Conservation (phyloP, 2,888 invertebrate genomes). For the Drosophila seclusa region DNA sequence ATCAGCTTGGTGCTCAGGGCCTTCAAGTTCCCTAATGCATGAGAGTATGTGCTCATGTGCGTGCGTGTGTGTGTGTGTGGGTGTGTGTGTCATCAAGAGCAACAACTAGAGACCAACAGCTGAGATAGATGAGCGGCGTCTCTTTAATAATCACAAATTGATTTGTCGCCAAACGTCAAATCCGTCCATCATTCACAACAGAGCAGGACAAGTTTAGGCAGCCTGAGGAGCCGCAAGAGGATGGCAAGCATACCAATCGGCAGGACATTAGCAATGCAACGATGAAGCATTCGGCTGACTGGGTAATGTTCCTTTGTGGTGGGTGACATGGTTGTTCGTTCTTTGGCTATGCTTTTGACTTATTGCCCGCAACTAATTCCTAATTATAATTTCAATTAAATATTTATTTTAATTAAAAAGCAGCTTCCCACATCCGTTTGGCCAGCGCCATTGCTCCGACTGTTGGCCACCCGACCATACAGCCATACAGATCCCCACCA, state of each 20-base stretch:
- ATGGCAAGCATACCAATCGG: constrained; percentile 5
- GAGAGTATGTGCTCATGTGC: neutral
- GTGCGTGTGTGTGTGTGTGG: constrained; percentile 17
- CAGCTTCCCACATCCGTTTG: constrained; percentile 64
- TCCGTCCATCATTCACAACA: neutral
- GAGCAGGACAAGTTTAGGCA: neutral
- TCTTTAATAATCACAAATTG: constrained; percentile 64
- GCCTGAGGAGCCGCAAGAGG: neutral
- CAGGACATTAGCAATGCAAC: constrained; percentile 43
- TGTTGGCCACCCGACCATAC: constrained; percentile 30
- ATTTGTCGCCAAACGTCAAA: constrained; percentile 40
- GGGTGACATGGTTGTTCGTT: neutral
- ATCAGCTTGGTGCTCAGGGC: constrained; percentile 39
- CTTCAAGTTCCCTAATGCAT: constrained; percentile 43
- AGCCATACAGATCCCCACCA: constrained; percentile 39
- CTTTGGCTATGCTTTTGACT: constrained; percentile 48
- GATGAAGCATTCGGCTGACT: constrained; percentile 22
- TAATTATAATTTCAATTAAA: constrained; percentile 76
- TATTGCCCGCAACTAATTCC: constrained; percentile 71
- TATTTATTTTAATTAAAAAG: constrained; percentile 80
- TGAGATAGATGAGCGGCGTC: constrained; percentile 21
- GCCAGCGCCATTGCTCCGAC: constrained; percentile 34
- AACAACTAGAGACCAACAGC: constrained; percentile 14
- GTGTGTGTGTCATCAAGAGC: constrained; percentile 7
- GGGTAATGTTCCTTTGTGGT: constrained; percentile 24